phyloP scores from a whole-genome alignment of 2,797 vertebrate species.

The Eulemur coronatus region DNA sequence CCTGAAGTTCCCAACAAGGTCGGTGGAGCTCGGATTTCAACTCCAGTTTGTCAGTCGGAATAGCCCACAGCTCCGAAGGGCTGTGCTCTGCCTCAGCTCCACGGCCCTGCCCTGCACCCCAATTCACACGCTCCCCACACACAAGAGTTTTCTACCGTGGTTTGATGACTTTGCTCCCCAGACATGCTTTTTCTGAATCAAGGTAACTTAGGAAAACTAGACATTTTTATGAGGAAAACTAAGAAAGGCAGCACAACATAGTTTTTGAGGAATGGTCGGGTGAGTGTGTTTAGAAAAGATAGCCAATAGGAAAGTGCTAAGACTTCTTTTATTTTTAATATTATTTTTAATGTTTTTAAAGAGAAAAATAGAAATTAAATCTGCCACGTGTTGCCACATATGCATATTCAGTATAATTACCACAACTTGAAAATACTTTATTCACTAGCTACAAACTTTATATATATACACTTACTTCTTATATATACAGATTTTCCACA shows the following conservation, averaged over 20 bases:
- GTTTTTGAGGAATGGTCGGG: neutral
- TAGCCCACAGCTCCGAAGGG: neutral
- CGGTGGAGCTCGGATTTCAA: neutral
- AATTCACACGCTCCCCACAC: neutral
- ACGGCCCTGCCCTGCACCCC: rapidly evolving
- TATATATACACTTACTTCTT: slow-evolving; percentile 17
- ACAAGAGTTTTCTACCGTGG: neutral
- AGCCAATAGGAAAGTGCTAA: neutral
- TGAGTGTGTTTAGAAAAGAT: neutral
- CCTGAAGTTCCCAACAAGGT: neutral
- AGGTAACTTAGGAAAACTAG: neutral
- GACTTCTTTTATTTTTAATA: slow-evolving; percentile 23
- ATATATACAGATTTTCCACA: neutral
- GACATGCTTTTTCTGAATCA: neutral
- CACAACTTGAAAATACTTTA: slow-evolving; percentile 67
- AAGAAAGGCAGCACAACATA: neutral
- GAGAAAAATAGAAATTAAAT: slow-evolving; percentile 18
- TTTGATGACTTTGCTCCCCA: neutral
- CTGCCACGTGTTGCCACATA: neutral
- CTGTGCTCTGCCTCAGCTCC: neutral
- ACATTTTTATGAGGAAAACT: neutral
- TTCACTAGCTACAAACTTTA: slow-evolving; percentile 45
- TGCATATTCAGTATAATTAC: neutral
- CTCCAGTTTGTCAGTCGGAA: neutral
- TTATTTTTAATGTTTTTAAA: slow-evolving; percentile 54